Conservation (phyloP, 2,797 vertebrate species). For the Falco cherrug region DNA sequence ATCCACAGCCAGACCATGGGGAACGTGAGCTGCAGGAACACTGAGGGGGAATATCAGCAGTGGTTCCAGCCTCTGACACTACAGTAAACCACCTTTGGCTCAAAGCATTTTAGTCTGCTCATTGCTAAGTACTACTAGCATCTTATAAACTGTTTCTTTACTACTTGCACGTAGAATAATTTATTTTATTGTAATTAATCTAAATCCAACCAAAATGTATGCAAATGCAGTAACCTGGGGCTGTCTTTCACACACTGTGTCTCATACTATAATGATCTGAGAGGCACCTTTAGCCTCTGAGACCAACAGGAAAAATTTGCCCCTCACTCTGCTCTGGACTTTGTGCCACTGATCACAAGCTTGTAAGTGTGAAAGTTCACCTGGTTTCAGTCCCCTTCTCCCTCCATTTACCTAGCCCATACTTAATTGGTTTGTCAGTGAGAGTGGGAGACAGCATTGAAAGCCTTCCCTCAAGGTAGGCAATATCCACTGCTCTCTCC, state of each 20-base stretch:
- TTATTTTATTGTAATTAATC: not conserved
- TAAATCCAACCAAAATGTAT: not conserved
- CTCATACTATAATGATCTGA: not conserved
- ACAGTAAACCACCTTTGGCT: not conserved
- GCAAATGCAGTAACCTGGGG: not conserved
- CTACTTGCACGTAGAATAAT: not conserved
- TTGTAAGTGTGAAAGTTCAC: too few species aligned
- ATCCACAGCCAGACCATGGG: not conserved
- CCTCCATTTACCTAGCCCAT: too few species aligned
- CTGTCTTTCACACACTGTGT: not conserved
- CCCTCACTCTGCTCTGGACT: not conserved
- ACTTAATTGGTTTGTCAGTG: too few species aligned
- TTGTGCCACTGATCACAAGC: too few species aligned
- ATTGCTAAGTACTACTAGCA: not conserved
- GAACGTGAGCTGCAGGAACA: not conserved
- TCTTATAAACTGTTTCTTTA: not conserved
- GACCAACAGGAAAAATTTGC: not conserved
- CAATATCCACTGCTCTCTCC: too few species aligned
- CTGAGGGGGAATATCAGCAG: not conserved
- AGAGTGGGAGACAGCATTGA: too few species aligned
- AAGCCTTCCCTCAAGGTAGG: too few species aligned
- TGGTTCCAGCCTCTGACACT: not conserved
- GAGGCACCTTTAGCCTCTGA: not conserved
- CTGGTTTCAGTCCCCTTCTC: too few species aligned
- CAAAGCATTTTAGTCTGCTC: not conserved